These are phyloP conservation scores for Oscheius sp. DNA, from an alignment of 2,888 invertebrate species.

Conservation along the genomic window DNA sequence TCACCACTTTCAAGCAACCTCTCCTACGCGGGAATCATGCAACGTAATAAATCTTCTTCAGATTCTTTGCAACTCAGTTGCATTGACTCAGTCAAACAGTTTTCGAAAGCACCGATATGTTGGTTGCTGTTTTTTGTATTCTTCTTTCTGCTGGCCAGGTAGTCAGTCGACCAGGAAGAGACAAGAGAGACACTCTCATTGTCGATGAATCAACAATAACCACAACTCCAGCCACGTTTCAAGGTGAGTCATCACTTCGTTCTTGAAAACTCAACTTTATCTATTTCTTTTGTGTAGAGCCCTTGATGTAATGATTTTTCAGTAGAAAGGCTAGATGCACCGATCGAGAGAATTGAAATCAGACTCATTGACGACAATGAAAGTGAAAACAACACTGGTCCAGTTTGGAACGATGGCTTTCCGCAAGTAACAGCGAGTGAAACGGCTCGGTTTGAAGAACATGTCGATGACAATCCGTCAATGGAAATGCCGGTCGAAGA, in stretches of 20 bases:
- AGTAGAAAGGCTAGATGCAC: constrained; percentile 59
- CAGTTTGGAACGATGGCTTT: constrained; percentile 11
- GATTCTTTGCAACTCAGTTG: neutral
- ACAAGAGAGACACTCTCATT: constrained; percentile 17
- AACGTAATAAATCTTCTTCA: no score
- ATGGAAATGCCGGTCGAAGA: constrained; percentile 9
- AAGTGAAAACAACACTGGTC: constrained; percentile 40
- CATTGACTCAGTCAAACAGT: neutral
- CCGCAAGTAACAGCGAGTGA: constrained; percentile 22
- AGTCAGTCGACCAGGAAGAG: constrained; percentile 2
- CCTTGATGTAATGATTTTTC: constrained; percentile 23
- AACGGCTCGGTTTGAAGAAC: constrained; percentile 23
- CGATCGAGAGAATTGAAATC: constrained; percentile 62
- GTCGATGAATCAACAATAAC: constrained; percentile 17
- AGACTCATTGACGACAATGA: constrained; percentile 60
- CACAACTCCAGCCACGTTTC: constrained; percentile 25
- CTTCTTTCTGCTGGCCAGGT: constrained; percentile 25
- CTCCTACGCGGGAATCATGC: neutral
- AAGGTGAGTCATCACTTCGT: constrained; percentile 4
- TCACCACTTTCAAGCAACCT: neutral
- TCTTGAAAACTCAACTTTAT: neutral
- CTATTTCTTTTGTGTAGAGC: neutral
- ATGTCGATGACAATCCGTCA: constrained; percentile 14
- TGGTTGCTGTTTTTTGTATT: constrained; percentile 13
- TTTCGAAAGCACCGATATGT: neutral